Evolutionary conservation across 2,113 vertebrate genomes (phyloP).

Genomic region (Opisthocomus hoazin): DNA sequence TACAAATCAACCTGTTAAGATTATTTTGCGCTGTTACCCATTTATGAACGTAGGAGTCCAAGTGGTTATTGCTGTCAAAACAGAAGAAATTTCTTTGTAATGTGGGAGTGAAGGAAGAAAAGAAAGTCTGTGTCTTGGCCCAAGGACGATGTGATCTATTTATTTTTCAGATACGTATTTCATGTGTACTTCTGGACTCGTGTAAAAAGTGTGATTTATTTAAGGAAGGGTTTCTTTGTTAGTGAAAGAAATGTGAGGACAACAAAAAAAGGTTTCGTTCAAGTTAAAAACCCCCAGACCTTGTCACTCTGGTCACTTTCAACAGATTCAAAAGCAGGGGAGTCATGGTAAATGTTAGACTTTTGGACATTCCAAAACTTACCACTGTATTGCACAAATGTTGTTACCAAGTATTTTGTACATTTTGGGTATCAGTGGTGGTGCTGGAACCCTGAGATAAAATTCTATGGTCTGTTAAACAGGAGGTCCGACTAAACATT

Average conservation of each 20-base stretch:
- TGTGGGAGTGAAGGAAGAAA: not conserved
- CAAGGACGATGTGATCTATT: not conserved
- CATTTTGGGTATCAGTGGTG: not conserved
- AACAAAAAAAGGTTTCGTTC: not conserved
- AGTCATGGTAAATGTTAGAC: not conserved
- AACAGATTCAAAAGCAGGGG: not conserved
- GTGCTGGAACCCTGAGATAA: not conserved
- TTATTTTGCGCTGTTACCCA: not conserved
- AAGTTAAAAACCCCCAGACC: not conserved
- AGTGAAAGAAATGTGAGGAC: not conserved
- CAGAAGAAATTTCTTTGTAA: not conserved
- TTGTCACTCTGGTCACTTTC: not conserved
- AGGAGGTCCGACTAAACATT: not conserved
- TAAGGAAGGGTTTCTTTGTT: not conserved
- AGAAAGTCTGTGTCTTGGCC: not conserved
- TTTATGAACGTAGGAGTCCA: not conserved
- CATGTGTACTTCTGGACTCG: not conserved
- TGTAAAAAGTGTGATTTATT: not conserved
- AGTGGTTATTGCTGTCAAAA: not conserved
- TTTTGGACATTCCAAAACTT: not conserved
- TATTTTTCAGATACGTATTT: not conserved
- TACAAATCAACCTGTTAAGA: not conserved
- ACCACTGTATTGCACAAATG: not conserved
- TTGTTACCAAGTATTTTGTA: not conserved
- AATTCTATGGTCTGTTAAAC: not conserved